Evolutionary conservation across 2,113 vertebrate genomes (phyloP).

Genomic region (Formicarius rufipectus): DNA sequence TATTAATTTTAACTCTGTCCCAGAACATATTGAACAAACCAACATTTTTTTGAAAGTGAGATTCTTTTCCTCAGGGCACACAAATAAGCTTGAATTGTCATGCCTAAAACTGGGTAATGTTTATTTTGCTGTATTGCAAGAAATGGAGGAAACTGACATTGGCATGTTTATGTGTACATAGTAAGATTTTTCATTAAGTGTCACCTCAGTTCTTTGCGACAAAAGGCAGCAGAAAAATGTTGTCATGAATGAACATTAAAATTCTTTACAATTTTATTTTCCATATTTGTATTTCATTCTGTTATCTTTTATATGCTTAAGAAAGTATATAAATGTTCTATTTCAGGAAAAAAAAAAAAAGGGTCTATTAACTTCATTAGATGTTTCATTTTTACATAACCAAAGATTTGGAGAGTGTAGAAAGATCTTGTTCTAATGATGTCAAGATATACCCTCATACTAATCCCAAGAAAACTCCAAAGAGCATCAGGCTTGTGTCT

Average conservation of each 20-base stretch:
- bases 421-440: background rate
- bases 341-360: background rate
- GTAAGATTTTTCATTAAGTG: background rate
- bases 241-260: background rate
- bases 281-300: background rate
- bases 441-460: background rate
- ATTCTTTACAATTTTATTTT: background rate
- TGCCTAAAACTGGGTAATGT: background rate
- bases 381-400: background rate
- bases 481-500: rapidly evolving
- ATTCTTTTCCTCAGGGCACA: background rate
- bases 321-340: background rate
- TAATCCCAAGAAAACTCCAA: background rate
- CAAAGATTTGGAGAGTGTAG: background rate
- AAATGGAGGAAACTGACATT: background rate
- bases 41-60: background rate
- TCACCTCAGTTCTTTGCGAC: background rate
- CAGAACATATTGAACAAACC: background rate
- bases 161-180: background rate
- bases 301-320: background rate
- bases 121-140: background rate
- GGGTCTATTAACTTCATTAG: background rate
- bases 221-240: background rate
- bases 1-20: background rate
- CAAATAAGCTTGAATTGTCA: background rate